Base-by-base conservation (phyloP, 2,113 vertebrate species). In the Axis porcinus region DNA sequence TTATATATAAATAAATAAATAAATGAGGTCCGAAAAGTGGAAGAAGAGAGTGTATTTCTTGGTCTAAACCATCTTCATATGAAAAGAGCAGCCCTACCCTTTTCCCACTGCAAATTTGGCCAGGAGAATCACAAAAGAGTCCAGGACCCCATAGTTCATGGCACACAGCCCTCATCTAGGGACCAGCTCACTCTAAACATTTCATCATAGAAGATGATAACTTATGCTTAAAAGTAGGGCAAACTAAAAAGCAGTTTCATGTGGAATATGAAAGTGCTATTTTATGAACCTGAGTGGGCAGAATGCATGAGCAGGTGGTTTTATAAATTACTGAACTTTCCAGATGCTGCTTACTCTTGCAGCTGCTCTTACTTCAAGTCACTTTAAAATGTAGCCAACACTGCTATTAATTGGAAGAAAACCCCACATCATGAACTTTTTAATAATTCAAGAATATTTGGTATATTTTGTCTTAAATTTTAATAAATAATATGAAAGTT, bases 291-390 rank as follows among this genome's bases (percentile, higher is more conserved):
- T 81, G 47, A 94, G 33, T 95, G 40, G 33, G 74, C 43, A 94
- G 54, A 57, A 58, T n/a, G 27, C 50, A 70, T 40, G 50, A 96
- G 50, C 95, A 95, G 90, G 74, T 88, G 43, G 47, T 86, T 85
- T 89, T 91, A 62, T 36, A 93, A 97, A 89, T 60, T 17, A 55
- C 45, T 95, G 64, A 50, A 70, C 87, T 87, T 89, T 78, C 13
- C n/a, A 93, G 87, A 90, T 88, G 58, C 85, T 92, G 58, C 28
- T 89, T 43, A 55, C 15, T 16, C 7, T 28, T 64, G 62, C 79
- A 95, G 92, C 58, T 96, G 92, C 95, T 97, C 40, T 47, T 94
- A 94, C 67, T 89, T 86, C 57, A 81, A 60, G 11, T 16, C 30
- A 43, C 76, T 96, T 88, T 86, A 82, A 92, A 98, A 79, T 74